A percentile compares a stretch with the other conserved stretches of the same genome.
Conservation (phyloP, 2,113 vertebrate genomes). For the Peromyscus maniculatus region DNA sequence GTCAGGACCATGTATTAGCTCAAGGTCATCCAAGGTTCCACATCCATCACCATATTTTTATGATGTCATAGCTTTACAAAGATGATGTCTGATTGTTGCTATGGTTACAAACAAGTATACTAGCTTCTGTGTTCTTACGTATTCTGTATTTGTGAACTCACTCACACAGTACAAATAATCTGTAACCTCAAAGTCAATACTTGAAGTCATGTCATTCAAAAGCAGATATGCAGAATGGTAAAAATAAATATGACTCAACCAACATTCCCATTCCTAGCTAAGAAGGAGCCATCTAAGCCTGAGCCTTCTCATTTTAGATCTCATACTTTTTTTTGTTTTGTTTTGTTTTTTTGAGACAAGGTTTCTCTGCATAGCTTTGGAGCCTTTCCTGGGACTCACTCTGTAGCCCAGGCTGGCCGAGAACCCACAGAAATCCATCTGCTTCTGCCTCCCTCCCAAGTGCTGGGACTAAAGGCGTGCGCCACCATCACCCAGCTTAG, state of each 20-base stretch:
- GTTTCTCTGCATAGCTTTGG: too few relatives aligned
- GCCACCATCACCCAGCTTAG: too few relatives aligned
- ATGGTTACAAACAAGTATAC: neutral
- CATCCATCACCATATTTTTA: neutral
- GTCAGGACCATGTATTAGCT: neutral
- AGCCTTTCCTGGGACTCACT: too few relatives aligned
- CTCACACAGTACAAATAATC: neutral
- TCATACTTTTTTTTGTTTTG: neutral
- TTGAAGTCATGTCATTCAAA: neutral
- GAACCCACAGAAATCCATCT: too few relatives aligned
- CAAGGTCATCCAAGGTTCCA: neutral
- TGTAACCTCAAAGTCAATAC: neutral
- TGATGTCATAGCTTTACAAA: conserved; percentile 6
- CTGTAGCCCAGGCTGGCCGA: too few relatives aligned
- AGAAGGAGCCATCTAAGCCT: neutral
- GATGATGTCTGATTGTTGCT: neutral
- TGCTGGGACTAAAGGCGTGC: too few relatives aligned
- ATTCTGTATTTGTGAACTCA: neutral
- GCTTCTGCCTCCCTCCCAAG: too few relatives aligned
- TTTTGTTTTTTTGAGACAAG: too few relatives aligned
- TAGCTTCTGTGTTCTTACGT: neutral
- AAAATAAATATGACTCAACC: neutral
- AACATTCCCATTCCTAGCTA: neutral
- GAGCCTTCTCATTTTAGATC: neutral
- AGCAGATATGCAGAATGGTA: neutral